Evolutionary conservation across 2,113 vertebrate genomes (phyloP).

Genomic region (Leucoraja erinaceus): DNA sequence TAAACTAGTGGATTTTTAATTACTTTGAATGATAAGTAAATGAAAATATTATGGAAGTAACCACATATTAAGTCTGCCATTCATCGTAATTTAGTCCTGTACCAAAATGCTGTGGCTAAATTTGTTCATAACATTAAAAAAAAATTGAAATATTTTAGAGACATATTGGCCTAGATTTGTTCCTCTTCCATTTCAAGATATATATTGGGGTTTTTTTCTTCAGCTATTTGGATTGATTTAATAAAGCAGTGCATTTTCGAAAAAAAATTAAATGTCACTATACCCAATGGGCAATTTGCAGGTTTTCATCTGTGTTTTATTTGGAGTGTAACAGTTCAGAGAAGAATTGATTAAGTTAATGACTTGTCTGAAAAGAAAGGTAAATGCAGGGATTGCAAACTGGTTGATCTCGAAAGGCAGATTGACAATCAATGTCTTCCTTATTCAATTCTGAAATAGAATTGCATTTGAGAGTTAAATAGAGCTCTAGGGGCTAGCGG

Average conservation of each 20-base stretch:
- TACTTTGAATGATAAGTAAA: background rate
- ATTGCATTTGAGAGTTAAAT: background rate
- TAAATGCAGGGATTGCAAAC: background rate
- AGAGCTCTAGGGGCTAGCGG: no score
- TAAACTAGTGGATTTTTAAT: background rate
- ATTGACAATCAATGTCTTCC: no score
- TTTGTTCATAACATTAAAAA: background rate
- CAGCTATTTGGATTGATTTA: background rate
- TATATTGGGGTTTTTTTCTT: background rate
- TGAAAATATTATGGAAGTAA: background rate
- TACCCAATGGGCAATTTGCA: background rate
- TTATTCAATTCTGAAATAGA: background rate
- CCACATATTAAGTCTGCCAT: background rate
- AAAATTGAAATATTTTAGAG: background rate
- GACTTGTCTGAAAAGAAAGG: background rate
- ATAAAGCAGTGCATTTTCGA: background rate
- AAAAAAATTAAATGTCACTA: no score
- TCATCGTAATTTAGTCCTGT: background rate
- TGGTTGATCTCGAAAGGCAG: background rate
- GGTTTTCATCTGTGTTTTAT: background rate
- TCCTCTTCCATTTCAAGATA: background rate
- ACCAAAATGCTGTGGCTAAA: background rate
- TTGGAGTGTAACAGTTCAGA: background rate
- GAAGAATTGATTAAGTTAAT: background rate
- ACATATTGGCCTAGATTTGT: background rate